phyloP scores from a whole-genome alignment of 2,113 vertebrate genomes.

The Garra rufa region DNA sequence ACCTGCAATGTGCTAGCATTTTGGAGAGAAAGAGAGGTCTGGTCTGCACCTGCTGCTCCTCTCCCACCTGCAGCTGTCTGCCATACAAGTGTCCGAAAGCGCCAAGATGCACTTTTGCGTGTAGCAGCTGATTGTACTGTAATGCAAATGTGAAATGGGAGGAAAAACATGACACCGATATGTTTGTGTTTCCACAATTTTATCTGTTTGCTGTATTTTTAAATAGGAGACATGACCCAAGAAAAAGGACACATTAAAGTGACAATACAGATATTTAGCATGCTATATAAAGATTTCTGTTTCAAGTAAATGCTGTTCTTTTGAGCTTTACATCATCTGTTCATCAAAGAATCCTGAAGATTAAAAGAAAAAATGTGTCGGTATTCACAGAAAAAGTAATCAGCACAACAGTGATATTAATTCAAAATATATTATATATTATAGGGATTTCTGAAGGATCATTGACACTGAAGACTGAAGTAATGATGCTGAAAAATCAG shows the following conservation, averaged over 20 bases:
- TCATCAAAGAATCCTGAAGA: too few relatives aligned
- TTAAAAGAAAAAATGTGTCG: too few relatives aligned
- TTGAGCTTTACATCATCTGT: too few relatives aligned
- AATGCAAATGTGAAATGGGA: background rate
- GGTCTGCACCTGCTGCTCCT: constrained; percentile 45
- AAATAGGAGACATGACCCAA: background rate
- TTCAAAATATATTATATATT: too few relatives aligned
- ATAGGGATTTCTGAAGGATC: too few relatives aligned
- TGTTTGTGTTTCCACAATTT: background rate
- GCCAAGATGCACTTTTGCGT: background rate
- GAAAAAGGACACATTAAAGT: background rate
- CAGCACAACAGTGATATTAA: too few relatives aligned
- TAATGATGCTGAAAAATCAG: background rate
- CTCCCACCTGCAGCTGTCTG: constrained; percentile 25
- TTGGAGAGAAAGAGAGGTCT: constrained; percentile 2
- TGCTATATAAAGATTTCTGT: too few relatives aligned
- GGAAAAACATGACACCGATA: background rate
- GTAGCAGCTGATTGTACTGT: background rate
- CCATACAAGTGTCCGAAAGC: background rate
- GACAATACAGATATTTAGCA: background rate
- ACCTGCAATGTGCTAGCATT: constrained; percentile 35
- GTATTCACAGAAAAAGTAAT: too few relatives aligned
- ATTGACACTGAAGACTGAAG: too few relatives aligned
- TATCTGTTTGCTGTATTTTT: background rate
- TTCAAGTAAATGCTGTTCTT: too few relatives aligned